phyloP scores from a whole-genome alignment of 2,888 invertebrate species.

The Thera britannica region DNA sequence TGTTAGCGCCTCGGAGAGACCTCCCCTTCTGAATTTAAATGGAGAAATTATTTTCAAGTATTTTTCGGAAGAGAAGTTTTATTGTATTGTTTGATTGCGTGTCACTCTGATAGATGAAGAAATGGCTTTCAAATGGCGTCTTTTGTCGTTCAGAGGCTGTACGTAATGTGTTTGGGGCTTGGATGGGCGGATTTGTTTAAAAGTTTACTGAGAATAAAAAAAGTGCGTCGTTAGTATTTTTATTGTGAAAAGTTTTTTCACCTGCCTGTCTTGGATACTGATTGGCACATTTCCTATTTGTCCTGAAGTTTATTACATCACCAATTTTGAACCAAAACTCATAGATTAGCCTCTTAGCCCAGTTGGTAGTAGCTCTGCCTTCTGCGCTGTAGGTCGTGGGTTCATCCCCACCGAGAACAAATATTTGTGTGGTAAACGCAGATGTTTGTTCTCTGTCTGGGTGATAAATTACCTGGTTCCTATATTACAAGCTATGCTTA shows the following conservation, averaged over 20 bases:
- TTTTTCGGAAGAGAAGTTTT: conserved; percentile 82
- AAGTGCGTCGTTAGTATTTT: conserved; percentile 20
- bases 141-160: conserved; percentile 68
- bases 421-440: no score
- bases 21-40: conserved; percentile 82
- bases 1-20: conserved; percentile 67
- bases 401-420: no score
- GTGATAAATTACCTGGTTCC: no score
- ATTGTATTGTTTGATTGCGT: conserved; percentile 85
- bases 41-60: conserved; percentile 83
- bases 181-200: conserved; percentile 78
- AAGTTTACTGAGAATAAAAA: conserved; percentile 64
- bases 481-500: no score
- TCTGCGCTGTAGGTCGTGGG: no score
- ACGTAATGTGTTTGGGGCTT: conserved; percentile 67
- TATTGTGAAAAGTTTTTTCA: conserved; percentile 20
- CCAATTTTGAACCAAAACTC: not conserved
- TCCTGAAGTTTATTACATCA: conserved; percentile 1
- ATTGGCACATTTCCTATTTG: conserved; percentile 5
- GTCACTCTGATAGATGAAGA: conserved; percentile 82
- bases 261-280: not conserved
- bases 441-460: no score
- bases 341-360: no score
- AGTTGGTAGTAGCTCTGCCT: no score
- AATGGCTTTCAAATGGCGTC: conserved; percentile 74